Base-by-base conservation (phyloP, 1,140 invertebrate genomes). In the Drosophila triauraria region DNA sequence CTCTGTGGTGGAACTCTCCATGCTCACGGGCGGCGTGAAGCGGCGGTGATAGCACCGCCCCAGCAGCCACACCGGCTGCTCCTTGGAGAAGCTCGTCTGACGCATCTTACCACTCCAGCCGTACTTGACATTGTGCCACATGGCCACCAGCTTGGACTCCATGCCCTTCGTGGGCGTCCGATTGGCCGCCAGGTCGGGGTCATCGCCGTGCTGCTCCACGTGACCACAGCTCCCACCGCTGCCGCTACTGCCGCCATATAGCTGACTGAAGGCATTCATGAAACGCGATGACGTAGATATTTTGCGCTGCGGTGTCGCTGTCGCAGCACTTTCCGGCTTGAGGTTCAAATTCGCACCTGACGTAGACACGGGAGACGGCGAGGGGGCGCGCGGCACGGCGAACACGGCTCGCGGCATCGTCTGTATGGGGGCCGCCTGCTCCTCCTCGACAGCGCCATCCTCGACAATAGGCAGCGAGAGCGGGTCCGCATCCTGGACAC, bases 111-210 rank as follows among this genome's bases (percentile, higher is more conserved):
- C 94, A 38, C 95, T 95, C 96, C 95, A 97, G 95, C 97, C 97
- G 93, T 97, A 98, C 94, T 97, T 97, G 53, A 98, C 95, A 93
- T 97, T 98, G 93, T 97, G 97, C 97, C 97, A 98, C 95, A 97
- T 96, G 47, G 97, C 97, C 79, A 97, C 92, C 46, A 98, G 91
- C 72, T 96, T 95, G 17, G 96, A 97, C 93, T 97, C 97, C 67
- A 97, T 95, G 94, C 96, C 97, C 76, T 96, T 92, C 44, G 91
- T 91, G 5, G 91, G 91, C 44, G 91, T 92, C 4, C 91, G 91
- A 46, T 78, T 88, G 20, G 87, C 81, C 9, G 85, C 58, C 70
- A 88, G 46, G 17, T 88, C 61, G 5, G 68, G 13, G 20, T 91
- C 86, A 47, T 72, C 69, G 43, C 51, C 17, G 2, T 72, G 51